A percentile compares a stretch with the other conserved stretches of the same genome.
Evolutionary conservation across 2,888 invertebrate genomes (phyloP).

Genomic region (Caenorhabditis japonica): DNA sequence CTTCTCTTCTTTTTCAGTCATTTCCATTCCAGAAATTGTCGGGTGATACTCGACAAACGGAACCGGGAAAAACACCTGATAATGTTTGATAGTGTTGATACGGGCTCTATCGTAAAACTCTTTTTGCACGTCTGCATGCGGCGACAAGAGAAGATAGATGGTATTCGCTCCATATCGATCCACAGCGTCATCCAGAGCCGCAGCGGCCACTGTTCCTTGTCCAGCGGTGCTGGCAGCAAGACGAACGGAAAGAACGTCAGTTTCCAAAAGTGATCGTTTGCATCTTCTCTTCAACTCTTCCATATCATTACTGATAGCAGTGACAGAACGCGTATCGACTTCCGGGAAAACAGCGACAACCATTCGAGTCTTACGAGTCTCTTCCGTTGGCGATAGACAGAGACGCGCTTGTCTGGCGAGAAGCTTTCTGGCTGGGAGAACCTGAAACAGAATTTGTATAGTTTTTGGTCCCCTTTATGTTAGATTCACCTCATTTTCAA

Average conservation of each 20-base stretch:
- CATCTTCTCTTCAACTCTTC: constrained; percentile 73
- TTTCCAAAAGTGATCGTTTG: constrained; percentile 68
- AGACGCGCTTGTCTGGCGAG: constrained; percentile 84
- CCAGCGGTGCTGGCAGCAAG: constrained; percentile 30
- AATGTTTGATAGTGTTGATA: constrained; percentile 91
- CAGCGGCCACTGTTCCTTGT: constrained; percentile 50
- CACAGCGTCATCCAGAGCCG: constrained; percentile 74
- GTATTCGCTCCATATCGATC: constrained; percentile 74
- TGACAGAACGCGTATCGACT: constrained; percentile 64
- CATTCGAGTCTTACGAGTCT: constrained; percentile 67
- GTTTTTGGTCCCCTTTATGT: neutral
- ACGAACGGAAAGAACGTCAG: constrained; percentile 67
- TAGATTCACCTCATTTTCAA: constrained; percentile 48
- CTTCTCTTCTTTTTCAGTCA: constrained; percentile 56
- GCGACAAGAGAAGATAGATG: constrained; percentile 72
- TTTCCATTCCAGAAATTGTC: constrained; percentile 77
- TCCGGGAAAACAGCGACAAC: constrained; percentile 67
- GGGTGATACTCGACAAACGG: constrained; percentile 91
- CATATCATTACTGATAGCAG: constrained; percentile 68
- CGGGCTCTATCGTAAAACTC: constrained; percentile 93
- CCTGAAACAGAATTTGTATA: constrained; percentile 35
- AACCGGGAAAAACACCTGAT: constrained; percentile 91
- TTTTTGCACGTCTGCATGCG: constrained; percentile 82
- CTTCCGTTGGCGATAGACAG: constrained; percentile 82
- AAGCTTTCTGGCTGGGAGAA: constrained; percentile 82